A percentile compares a stretch with the other conserved stretches of the same genome.
Evolutionary conservation across 1,140 invertebrate genomes (phyloP).

Genomic region (Carcinoscorpius rotundicauda): DNA sequence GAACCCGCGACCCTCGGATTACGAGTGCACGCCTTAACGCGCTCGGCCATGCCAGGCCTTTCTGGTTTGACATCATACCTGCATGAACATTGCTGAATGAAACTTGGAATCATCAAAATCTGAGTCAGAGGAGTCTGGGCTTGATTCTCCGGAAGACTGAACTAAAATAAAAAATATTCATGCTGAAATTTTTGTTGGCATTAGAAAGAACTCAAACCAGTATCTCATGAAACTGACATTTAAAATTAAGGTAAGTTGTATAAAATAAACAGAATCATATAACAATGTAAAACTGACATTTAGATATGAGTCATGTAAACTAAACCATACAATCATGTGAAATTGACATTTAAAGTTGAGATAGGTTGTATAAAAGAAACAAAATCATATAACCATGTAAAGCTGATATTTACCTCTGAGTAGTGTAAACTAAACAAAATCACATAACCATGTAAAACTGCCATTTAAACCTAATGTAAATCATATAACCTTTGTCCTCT

Average conservation of each 20-base stretch:
- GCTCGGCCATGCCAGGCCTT: too few species aligned
- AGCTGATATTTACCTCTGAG: neutral
- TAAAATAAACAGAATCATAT: too few species aligned
- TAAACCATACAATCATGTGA: too few species aligned
- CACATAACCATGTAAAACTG: neutral
- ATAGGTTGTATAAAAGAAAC: too few species aligned
- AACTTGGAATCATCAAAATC: slow-evolving; percentile 39
- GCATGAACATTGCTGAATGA: slow-evolving; percentile 27
- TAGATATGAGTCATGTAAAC: neutral
- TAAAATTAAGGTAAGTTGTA: too few species aligned
- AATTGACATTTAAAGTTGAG: too few species aligned
- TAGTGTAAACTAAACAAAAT: too few species aligned
- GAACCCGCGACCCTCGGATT: too few species aligned
- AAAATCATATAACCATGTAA: neutral
- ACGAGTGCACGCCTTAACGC: too few species aligned
- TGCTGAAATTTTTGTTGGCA: too few species aligned
- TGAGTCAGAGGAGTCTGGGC: slow-evolving; percentile 58
- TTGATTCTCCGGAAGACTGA: slow-evolving; percentile 41
- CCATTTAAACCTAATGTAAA: neutral
- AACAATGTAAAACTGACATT: neutral
- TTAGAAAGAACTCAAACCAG: too few species aligned
- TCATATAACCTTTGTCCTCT: slow-evolving; percentile 31
- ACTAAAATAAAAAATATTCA: neutral
- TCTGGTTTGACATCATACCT: slow-evolving; percentile 12
- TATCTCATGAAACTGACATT: neutral